Percentiles rank a stretch among this genome's conserved stretches.
Conservation (phyloP, 2,888 invertebrate genomes). For the Napeogenes inachia region DNA sequence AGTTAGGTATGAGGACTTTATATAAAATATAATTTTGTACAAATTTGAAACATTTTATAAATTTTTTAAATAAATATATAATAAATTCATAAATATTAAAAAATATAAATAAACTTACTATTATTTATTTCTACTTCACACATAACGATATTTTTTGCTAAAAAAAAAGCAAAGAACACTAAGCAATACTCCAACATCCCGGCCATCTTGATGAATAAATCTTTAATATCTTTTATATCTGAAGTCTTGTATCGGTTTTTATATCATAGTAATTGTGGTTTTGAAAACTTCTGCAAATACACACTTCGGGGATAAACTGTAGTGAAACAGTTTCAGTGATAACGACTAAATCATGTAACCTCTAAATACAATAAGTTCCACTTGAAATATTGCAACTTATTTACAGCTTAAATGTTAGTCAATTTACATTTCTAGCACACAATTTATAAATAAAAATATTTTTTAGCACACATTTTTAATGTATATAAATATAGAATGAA, state of each 20-base stretch:
- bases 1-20: too few species aligned
- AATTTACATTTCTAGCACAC: too few species aligned
- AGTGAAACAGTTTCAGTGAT: conserved; percentile 4
- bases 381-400: neutral
- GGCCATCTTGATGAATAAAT: conserved; percentile 2
- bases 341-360: conserved; percentile 10
- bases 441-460: too few species aligned
- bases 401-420: too few species aligned
- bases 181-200: neutral
- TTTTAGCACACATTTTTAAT: too few species aligned
- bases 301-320: neutral
- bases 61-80: neutral
- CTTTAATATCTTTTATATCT: too few species aligned
- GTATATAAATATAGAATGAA: too few species aligned
- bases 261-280: conserved; percentile 1
- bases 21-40: too few species aligned
- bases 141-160: conserved; percentile 1
- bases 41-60: too few species aligned
- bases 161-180: conserved; percentile 1
- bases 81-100: conserved; percentile 4
- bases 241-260: conserved; percentile 7
- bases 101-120: conserved; percentile 2
- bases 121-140: conserved; percentile 8
- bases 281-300: too few species aligned
- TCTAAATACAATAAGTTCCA: neutral